Percentiles rank a stretch among this genome's conserved stretches.
Evolutionary conservation across 2,888 invertebrate species (phyloP).

Genomic region (Scaptomyza polygonia): DNA sequence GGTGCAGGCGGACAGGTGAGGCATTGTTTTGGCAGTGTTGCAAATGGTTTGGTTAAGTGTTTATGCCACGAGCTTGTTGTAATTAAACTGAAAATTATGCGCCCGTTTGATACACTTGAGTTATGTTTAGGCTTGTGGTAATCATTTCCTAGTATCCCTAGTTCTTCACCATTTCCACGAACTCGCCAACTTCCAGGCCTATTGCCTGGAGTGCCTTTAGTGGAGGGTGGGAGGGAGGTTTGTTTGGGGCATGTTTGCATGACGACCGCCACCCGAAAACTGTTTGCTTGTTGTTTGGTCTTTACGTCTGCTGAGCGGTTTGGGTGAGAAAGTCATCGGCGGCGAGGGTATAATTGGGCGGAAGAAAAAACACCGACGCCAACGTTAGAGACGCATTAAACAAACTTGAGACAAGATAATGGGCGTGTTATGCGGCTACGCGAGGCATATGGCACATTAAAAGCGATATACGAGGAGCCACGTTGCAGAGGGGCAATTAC

Average conservation of each 20-base stretch:
- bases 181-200: background rate
- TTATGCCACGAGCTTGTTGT: slow-evolving; percentile 53
- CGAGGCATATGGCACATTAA: slow-evolving; percentile 61
- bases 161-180: too few species aligned
- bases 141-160: background rate
- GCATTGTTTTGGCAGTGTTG: too few species aligned
- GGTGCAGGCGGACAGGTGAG: slow-evolving; percentile 42
- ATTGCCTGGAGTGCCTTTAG: slow-evolving; percentile 10
- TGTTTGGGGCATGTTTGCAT: slow-evolving; percentile 13
- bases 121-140: slow-evolving; percentile 28
- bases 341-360: slow-evolving; percentile 6
- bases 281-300: slow-evolving; percentile 43
- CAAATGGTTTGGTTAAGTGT: slow-evolving; percentile 3
- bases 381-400: slow-evolving; percentile 60
- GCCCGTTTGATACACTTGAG: slow-evolving; percentile 58
- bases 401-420: slow-evolving; percentile 67
- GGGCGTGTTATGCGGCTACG: slow-evolving; percentile 57
- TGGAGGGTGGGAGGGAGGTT: background rate
- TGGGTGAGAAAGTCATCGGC: background rate
- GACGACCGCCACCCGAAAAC: slow-evolving; percentile 23
- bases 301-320: slow-evolving; percentile 25
- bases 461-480: slow-evolving; percentile 35
- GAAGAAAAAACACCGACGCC: slow-evolving; percentile 44
- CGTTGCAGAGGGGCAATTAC: slow-evolving; percentile 42
- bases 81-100: slow-evolving; percentile 71